Evolutionary conservation across 1,140 invertebrate species (phyloP).

Genomic region (Leptinotarsa lineolata): DNA sequence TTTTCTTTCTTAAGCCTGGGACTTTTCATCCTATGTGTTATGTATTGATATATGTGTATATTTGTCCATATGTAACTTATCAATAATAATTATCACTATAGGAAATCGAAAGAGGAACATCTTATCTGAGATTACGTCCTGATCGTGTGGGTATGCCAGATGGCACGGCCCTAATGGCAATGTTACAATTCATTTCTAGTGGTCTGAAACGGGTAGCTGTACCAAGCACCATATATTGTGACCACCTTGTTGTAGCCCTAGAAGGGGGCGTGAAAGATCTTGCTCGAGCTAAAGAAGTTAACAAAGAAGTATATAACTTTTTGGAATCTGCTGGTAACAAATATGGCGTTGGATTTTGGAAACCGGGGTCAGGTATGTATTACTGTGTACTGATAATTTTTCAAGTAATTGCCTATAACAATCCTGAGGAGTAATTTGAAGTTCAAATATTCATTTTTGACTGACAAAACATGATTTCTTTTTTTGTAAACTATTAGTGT

Average conservation of each 20-base stretch:
- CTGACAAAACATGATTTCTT: too few species aligned
- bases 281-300: constrained; percentile 90
- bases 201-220: constrained; percentile 94
- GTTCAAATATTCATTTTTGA: too few species aligned
- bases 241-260: constrained; percentile 99
- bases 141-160: constrained; percentile 99
- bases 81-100: constrained; percentile 38
- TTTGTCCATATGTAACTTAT: constrained; percentile 28
- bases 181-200: constrained; percentile 98
- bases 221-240: constrained; percentile 98
- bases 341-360: constrained; percentile 99
- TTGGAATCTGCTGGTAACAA: constrained; percentile 93
- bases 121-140: constrained; percentile 91
- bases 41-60: too few species aligned
- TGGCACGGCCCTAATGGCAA: constrained; percentile 99
- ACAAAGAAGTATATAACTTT: constrained; percentile 98
- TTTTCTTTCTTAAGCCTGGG: too few species aligned
- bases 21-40: too few species aligned
- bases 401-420: too few species aligned
- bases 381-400: too few species aligned
- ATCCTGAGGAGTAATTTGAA: too few species aligned
- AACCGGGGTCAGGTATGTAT: constrained; percentile 87
- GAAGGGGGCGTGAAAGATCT: constrained; percentile 89
- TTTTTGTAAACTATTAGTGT: too few species aligned
- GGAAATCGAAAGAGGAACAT: constrained; percentile 86